Base-by-base conservation (phyloP, 1,140 invertebrate species). In the Dreissena polymorpha region DNA sequence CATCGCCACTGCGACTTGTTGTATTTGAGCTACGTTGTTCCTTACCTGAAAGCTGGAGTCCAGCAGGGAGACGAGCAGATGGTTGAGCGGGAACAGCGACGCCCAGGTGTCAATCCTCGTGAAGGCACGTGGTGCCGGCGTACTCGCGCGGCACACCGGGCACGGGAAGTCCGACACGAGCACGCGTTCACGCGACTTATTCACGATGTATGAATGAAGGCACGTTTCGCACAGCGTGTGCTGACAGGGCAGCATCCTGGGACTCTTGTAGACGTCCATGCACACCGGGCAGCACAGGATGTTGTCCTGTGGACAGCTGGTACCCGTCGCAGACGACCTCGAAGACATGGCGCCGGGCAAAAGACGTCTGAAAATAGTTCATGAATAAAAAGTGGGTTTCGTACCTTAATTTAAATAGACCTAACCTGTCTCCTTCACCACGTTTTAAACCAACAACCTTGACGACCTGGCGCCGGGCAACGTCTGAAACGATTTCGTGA, bases 231-330 rank as follows among this genome's bases (percentile, higher is more conserved):
- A 81, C 0, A 81, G 79, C 7, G 79, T 81, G 49, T 81, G 79
- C 67, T 81, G 79, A 23, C 79, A 81, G 27, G 79, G 79, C 13
- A 81, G 27, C 79, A 81, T 81, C 18, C 79, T 53, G 5, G 79
- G 79, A 67, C 69, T 63, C 57, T 81, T 81, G 70, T 81, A 81
- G 27, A 81, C 73, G 60, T 81, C 79, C 79, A 81, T 81, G 49
- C 79, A 81, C 51, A 81, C 73, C n/a, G 79, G 70, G 73, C 79
- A 81, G 29, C 79, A 73, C 51, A 81, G 23, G 12, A 81, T 53
- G 70, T 81, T 81, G 60, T 81, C 79, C 29, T 81, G 79, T 49
- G 79, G 79, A 3, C 53, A 81, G 13, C 53, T 18, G 12, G 12
- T 18, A 55, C 53, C 53, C 12, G 12, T 18, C 53, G 12, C 18